phyloP scores from a whole-genome alignment of 2,113 vertebrate genomes.

The Pelusios castaneus region DNA sequence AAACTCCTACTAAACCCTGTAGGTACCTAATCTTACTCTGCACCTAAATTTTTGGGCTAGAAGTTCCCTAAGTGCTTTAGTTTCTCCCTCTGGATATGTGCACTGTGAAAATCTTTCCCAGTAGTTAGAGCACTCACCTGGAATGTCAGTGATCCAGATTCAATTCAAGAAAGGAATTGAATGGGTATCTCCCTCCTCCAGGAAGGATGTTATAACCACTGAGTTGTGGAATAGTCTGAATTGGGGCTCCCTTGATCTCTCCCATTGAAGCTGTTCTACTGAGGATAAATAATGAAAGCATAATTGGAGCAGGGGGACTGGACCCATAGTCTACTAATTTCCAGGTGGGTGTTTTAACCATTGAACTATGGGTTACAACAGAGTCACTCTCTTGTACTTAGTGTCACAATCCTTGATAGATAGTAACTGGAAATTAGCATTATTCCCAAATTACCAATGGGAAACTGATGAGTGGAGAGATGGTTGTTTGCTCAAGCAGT shows the following conservation, averaged over 20 bases:
- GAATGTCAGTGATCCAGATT: neutral
- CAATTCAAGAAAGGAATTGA: neutral
- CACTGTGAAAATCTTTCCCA: neutral
- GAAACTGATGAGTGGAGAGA: conserved; percentile 9
- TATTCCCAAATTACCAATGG: conserved; percentile 31
- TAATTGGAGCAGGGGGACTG: neutral
- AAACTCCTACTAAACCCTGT: neutral
- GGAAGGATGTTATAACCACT: neutral
- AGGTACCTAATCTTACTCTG: neutral
- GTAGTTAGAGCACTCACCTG: neutral
- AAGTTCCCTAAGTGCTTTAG: neutral
- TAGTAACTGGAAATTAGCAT: neutral
- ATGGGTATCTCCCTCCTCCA: neutral
- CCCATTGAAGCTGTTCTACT: neutral
- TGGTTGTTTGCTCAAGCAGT: conserved; percentile 18
- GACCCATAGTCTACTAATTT: neutral
- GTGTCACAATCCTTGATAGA: conserved; percentile 23
- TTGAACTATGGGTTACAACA: neutral
- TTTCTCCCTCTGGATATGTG: neutral
- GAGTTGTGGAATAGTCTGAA: neutral
- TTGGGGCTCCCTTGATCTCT: neutral
- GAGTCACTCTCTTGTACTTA: neutral
- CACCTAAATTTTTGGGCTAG: neutral
- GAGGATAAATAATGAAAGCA: neutral
- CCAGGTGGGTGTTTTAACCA: neutral